Base-by-base conservation (phyloP, 2,113 vertebrate species). In the Glareola pratincola region DNA sequence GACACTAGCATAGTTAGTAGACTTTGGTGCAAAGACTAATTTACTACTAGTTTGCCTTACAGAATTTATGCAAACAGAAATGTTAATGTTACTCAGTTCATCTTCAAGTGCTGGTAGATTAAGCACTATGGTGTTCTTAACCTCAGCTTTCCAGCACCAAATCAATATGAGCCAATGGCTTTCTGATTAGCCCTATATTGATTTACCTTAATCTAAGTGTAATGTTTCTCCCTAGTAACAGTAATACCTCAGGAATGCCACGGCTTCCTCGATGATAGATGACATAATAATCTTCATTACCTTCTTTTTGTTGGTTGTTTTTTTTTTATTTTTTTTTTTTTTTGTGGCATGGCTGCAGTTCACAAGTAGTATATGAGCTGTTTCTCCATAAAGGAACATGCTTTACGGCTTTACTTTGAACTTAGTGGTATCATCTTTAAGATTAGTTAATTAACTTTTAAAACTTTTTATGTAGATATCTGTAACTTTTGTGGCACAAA, bases 201-300 rank as follows among this genome's bases (percentile, higher is more conserved):
- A 80, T 88, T 96, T 75, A 80, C 63, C 59, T 92, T 96, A 71
- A 80, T 87, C 74, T 64, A 62, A 94, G 41, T 54, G 53, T 68
- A 60, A 53, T 45, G 45, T 73, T 93, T 91, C 57, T 71, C 67
- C 29, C 24, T 62, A 73, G 48, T 68, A 78, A 57, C 10, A 47
- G 14, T 72, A 92, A 91, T 82, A 74, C 30, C 43, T 72, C 53
- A 88, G 50, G 81, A 91, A 72, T 64, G 22, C 68, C 37, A 27
- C 16, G 41, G 43, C 29, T 86, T 77, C 56, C 26, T 90, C 66
- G 73, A 29, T 91, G 64, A 92, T 7, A 66, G 50, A 47, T 78
- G 73, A 71, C 47, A 80, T 73, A 81, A 80, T 72, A 82, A 78
- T 67, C 67, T 77, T 72, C 45, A 79, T 91, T 86, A 71, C n/a